These are phyloP conservation scores for Gymnocypris eckloni DNA, from an alignment of 2,797 vertebrate genomes.

Conservation along the genomic window DNA sequence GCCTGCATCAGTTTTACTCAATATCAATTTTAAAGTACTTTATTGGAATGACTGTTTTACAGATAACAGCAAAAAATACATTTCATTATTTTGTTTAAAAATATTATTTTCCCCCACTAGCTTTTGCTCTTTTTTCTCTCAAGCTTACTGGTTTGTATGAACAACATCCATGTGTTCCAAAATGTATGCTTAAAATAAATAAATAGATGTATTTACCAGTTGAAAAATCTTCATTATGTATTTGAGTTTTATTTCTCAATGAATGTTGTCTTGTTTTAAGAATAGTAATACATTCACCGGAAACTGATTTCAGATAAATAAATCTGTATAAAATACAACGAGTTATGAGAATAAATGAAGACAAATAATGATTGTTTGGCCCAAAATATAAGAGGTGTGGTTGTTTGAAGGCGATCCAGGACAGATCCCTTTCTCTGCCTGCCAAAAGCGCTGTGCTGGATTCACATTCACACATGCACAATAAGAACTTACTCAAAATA, in stretches of 20 bases:
- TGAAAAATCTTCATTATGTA: too few species aligned
- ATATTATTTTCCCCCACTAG: neutral
- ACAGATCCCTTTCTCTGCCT: neutral
- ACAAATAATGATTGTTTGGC: conserved; percentile 4
- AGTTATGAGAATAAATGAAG: neutral
- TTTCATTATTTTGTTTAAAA: neutral
- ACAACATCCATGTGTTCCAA: neutral
- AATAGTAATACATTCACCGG: neutral
- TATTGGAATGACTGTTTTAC: neutral
- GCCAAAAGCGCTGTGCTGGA: conserved; percentile 5
- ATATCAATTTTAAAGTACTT: neutral
- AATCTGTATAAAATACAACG: neutral
- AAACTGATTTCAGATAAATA: neutral
- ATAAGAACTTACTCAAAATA: conserved; percentile 8
- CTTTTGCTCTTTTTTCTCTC: neutral
- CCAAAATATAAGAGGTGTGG: conserved; percentile 11
- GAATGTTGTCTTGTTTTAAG: neutral
- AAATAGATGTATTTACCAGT: too few species aligned
- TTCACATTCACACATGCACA: neutral
- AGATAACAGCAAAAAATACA: neutral
- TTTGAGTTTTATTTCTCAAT: neutral
- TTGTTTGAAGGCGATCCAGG: conserved; percentile 18
- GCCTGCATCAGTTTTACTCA: neutral
- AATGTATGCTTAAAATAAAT: too few species aligned
- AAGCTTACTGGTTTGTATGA: neutral